A percentile compares a stretch with the other conserved stretches of the same genome.
Evolutionary conservation across 2,797 vertebrate species (phyloP).

Genomic region (Nasua narica): DNA sequence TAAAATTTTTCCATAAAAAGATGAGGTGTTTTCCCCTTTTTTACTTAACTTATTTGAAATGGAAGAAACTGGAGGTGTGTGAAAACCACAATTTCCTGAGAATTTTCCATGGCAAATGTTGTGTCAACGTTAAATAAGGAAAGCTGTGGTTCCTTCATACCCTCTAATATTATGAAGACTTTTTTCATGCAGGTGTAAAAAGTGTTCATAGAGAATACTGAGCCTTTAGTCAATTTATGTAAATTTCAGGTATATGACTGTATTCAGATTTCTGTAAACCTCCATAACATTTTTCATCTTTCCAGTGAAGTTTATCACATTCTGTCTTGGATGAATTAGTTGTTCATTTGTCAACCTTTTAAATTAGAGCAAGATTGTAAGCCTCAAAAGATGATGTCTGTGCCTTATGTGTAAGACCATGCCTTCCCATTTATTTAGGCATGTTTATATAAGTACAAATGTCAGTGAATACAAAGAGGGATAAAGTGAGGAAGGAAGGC

Average conservation of each 20-base stretch:
- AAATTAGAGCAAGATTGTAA: not conserved
- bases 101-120: conserved; percentile 79
- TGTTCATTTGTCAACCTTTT: not conserved
- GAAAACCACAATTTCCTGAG: conserved; percentile 80
- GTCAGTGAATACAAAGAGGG: not conserved
- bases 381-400: not conserved
- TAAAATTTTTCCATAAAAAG: conserved; percentile 63
- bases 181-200: conserved; percentile 75
- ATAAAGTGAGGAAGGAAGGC: not conserved
- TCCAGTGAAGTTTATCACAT: not conserved
- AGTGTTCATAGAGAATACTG: conserved; percentile 31
- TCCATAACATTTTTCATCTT: not conserved
- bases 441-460: not conserved
- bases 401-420: not conserved
- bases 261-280: not conserved
- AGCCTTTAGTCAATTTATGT: conserved; percentile 48
- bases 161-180: conserved; percentile 66
- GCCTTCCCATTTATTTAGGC: not conserved
- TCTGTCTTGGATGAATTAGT: not conserved
- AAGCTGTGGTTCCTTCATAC: conserved; percentile 70
- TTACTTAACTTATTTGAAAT: conserved; percentile 75
- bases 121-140: conserved; percentile 78
- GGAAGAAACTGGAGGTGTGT: conserved; percentile 74
- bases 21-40: conserved; percentile 64
- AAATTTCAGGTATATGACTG: conserved; percentile 32